Evolutionary conservation across 2,888 invertebrate genomes (phyloP), one percentile per base, ranked within the genome.

Genomic region (Lepidocyrtoides sp.): DNA sequence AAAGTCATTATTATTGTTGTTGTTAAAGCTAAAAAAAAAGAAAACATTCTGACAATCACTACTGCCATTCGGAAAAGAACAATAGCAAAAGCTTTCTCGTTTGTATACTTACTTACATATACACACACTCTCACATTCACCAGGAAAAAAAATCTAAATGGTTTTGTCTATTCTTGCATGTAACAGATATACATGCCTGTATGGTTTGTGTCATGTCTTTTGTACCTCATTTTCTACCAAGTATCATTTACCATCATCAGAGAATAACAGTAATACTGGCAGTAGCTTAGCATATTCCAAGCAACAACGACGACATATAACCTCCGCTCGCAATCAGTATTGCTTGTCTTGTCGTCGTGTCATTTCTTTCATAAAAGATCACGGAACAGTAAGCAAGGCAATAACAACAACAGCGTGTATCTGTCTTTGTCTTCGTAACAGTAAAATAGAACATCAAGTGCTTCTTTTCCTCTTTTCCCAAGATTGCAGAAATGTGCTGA

Each of bases 401-500:
- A 72, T 72, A 72, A 72, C 72, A 41, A 72, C 72, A 72, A 44
- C 41, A 44, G 23, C 8, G 32, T 8, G n/a, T 41, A 72, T 72
- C 72, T 41, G n/a, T 41, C 72, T 32, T 41, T 54, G 57, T 51
- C 57, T 72, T 72, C 72, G 72, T 44, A 41, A 44, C 41, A 44
- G 72, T 72, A 72, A 72, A 72, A 41, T 10, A 23, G 41, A 20
- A 72, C 41, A 66, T 36, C 8, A 72, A 41, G 72, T n/a, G n/a
- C 29, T n/a, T 17, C 26, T 17, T 69, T 36, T 26, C 54, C 17
- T 83, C 66, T 12, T 83, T 48, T 54, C 36, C 51, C 48, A 57
- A 75, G 48, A 87, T 87, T 77, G 79, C 86, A 66, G 63, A 77
- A 85, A 85, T 54, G 17, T 85, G 86, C 86, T 87, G 86, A 87